A percentile compares a stretch with the other conserved stretches of the same genome.
Conservation (phyloP, 1,140 invertebrate species). For the Drosophila grimshawi region DNA sequence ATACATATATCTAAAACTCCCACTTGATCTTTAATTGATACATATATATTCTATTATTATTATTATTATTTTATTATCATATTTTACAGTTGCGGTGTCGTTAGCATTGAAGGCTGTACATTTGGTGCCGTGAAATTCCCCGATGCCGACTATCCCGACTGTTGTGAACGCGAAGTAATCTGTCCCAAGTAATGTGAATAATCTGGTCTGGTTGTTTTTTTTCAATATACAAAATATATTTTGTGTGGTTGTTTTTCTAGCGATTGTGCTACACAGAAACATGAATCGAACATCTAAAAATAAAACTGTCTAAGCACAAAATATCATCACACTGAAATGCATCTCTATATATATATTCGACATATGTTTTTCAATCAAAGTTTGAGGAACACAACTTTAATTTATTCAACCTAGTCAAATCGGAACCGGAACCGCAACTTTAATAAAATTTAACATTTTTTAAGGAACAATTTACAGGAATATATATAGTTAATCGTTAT, state of each 20-base stretch:
- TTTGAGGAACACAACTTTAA: too few species aligned
- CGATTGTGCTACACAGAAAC: slow-evolving; percentile 3
- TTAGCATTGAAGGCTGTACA: not conserved
- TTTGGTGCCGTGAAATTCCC: slow-evolving; percentile 17
- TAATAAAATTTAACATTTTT: too few species aligned
- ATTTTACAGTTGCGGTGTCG: slow-evolving; percentile 21
- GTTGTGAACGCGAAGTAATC: slow-evolving; percentile 18
- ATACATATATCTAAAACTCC: too few species aligned
- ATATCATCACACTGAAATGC: not conserved
- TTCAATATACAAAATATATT: not conserved
- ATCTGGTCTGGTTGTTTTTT: not conserved
- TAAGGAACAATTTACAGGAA: too few species aligned
- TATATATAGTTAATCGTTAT: too few species aligned
- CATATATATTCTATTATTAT: not conserved
- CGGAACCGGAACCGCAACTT: too few species aligned
- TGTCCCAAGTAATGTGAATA: slow-evolving; percentile 3
- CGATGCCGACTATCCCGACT: slow-evolving; percentile 33
- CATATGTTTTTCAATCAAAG: too few species aligned
- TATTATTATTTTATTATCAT: not conserved
- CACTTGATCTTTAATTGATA: not conserved
- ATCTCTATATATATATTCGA: not conserved
- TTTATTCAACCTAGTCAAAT: too few species aligned
- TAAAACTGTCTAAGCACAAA: slow-evolving; percentile 1
- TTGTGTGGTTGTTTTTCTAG: slow-evolving; percentile 9
- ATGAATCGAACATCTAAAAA: slow-evolving; percentile 8